These are phyloP conservation scores for Ondatra zibethicus DNA, from an alignment of 2,113 vertebrate species.

Conservation along the genomic window DNA sequence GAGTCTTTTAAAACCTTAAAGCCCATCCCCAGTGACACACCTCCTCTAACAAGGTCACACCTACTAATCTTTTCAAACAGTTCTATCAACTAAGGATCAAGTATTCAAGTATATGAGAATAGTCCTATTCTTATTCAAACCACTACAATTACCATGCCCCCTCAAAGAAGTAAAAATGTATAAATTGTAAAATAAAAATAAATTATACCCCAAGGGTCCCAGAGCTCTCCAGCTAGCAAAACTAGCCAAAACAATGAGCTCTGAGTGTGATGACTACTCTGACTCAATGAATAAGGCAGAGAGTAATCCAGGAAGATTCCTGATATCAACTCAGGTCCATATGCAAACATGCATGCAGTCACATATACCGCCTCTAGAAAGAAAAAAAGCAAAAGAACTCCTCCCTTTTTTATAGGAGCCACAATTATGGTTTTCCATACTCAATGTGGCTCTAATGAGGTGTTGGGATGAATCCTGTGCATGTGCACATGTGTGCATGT, in stretches of 20 bases:
- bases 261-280: not conserved
- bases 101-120: not conserved
- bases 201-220: not conserved
- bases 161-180: not conserved
- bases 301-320: not conserved
- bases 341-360: not conserved
- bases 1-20: not conserved
- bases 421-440: not conserved
- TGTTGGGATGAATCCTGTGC: not conserved
- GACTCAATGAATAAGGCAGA: not conserved
- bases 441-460: slow-evolving; percentile 66
- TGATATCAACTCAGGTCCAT: not conserved
- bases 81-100: not conserved
- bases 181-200: not conserved
- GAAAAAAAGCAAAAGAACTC: slow-evolving; percentile 67
- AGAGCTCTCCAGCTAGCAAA: not conserved
- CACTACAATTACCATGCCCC: not conserved
- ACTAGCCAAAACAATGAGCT: not conserved
- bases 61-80: not conserved
- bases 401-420: fast-evolving
- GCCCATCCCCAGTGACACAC: no score
- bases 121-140: not conserved
- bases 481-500: fast-evolving
- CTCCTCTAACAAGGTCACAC: not conserved
- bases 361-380: not conserved